Evolutionary conservation across 2,888 invertebrate species (phyloP), one percentile per base, ranked within the genome.

Genomic region (Mesodorylaimus sp.): DNA sequence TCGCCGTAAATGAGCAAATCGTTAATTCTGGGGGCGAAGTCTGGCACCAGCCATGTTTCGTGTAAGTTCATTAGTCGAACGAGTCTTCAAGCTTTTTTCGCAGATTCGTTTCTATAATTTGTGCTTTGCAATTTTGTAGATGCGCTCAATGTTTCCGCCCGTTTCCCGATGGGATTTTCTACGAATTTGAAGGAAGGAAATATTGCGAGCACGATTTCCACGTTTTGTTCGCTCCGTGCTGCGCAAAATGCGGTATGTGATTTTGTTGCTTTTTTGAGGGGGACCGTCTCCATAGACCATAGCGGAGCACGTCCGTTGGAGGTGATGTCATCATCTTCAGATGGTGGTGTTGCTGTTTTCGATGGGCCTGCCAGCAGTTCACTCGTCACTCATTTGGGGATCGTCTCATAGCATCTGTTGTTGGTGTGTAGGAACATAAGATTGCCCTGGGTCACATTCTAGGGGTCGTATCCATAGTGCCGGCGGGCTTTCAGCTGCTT

Each of bases 191-290:
- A 70, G 93, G 91, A 1, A 77, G 97, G 56, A 97, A 95, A 70
- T 99, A 99, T 68, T 99, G 97, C 65, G 93, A 95, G 71, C 85
- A 89, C 66, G 95, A 97, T 70, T 97, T 97, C 67, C 93, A 97
- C 70, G 91, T 91, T 24, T 73, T 91, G 5, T 91, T 88, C 73
- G 84, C 89, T 46, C 83, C 97, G 46, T 83, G 88, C 71, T 83
- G 82, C 64, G 74, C 71, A 32, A 73, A 73, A 61, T 87, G 87
- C 69, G 80, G 83, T 70, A 77, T 79, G 75, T 13, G 10, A 7
- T 41, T 7, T 41, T 13, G 41, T 19, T 13, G 19, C 19, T 19
- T 19, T 19, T 41, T 32, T n/a, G n/a, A n/a, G n/a, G n/a, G n/a
- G n/a, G n/a, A n/a, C n/a, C n/a, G n/a, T n/a, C n/a, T n/a, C n/a